Conservation (phyloP, 1,140 invertebrate genomes). For the Lepidostoma basale region DNA sequence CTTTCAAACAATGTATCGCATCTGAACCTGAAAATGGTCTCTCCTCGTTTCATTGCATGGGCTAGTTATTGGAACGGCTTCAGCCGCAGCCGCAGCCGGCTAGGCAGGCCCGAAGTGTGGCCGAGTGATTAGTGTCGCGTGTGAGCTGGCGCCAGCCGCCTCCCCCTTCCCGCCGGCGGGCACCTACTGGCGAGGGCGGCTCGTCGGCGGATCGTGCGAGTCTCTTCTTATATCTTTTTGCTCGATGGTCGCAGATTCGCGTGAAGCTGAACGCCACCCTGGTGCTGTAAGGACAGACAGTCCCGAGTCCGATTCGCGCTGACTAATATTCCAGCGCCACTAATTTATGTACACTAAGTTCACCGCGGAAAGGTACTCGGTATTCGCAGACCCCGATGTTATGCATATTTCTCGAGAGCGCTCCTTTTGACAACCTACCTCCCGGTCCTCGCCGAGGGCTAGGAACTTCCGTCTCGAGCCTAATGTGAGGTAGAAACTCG, state of each 20-base stretch:
- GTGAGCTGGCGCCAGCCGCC: conserved; percentile 17
- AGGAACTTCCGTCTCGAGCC: no score
- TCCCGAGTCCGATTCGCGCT: conserved; percentile 12
- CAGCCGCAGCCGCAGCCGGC: conserved; percentile 5
- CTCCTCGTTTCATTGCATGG: no score
- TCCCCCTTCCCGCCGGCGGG: neutral
- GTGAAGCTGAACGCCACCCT: neutral
- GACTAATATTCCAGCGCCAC: neutral
- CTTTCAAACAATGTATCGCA: no score
- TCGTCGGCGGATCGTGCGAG: no score
- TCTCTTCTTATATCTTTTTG: neutral
- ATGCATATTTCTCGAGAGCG: no score
- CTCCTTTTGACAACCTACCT: no score
- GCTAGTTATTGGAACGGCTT: conserved; percentile 9
- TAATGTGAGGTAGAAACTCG: no score
- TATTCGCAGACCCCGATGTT: no score
- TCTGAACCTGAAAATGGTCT: no score
- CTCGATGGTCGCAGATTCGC: neutral
- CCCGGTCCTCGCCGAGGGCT: no score
- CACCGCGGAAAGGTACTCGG: neutral
- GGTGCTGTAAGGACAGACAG: conserved; percentile 11
- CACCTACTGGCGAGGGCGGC: no score
- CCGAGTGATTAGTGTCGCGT: conserved; percentile 24
- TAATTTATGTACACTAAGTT: conserved; percentile 13
- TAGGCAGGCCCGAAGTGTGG: conserved; percentile 20